Conservation (phyloP, 1,140 invertebrate genomes). For the Zaprionus capensis region DNA sequence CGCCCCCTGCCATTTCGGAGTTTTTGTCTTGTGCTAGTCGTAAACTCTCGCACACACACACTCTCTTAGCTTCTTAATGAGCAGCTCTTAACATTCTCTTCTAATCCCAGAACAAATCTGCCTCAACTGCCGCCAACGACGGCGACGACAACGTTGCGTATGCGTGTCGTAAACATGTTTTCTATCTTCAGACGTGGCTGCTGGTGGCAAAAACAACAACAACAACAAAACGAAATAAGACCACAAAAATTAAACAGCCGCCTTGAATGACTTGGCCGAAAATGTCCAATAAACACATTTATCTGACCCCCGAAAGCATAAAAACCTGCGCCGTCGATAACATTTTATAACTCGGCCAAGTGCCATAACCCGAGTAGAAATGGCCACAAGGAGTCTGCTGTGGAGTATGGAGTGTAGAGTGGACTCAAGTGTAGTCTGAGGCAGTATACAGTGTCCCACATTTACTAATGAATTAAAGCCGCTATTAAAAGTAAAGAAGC, state of each 20-base stretch:
- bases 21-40: slow-evolving; percentile 19
- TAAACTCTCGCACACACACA: slow-evolving; percentile 30
- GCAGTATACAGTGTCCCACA: slow-evolving; percentile 3
- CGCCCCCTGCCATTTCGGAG: neutral
- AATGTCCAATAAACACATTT: slow-evolving; percentile 80
- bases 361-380: slow-evolving; percentile 60
- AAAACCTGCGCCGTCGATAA: slow-evolving; percentile 80
- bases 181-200: slow-evolving; percentile 27
- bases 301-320: slow-evolving; percentile 73
- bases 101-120: slow-evolving; percentile 77
- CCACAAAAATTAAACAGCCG: slow-evolving; percentile 73
- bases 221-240: slow-evolving; percentile 38
- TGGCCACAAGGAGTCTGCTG: slow-evolving; percentile 11
- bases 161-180: slow-evolving; percentile 69
- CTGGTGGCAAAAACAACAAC: neutral
- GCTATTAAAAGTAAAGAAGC: slow-evolving; percentile 68
- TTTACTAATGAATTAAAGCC: slow-evolving; percentile 75
- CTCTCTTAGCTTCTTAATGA: slow-evolving; percentile 67
- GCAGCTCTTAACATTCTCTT: slow-evolving; percentile 60
- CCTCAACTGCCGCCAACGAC: slow-evolving; percentile 44
- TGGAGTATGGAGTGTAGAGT: neutral
- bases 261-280: slow-evolving; percentile 42
- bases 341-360: slow-evolving; percentile 77
- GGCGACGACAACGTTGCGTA: slow-evolving; percentile 38
- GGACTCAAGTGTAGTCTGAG: neutral